Base-by-base conservation (phyloP, 2,113 vertebrate genomes). In the Raja brachyura region DNA sequence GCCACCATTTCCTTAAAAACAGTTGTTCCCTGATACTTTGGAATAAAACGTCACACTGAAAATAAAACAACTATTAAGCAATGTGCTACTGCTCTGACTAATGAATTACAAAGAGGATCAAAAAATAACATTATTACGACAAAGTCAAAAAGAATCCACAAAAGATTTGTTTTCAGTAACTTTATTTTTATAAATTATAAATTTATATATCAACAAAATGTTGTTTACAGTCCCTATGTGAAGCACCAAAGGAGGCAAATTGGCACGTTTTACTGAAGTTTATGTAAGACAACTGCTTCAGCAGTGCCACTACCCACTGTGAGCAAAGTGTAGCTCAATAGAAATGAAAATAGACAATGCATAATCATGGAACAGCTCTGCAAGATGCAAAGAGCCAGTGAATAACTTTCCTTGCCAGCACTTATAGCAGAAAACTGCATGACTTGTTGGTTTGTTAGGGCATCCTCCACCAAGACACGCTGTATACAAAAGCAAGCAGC, bases 1-100 rank as follows among this genome's bases (percentile, higher is more conserved):
- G 98, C 98, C 97, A 96, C 94, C 95, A 95, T 97, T 97, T 96
- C 98, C 98, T 97, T 95, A 95, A 95, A 96, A 96, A 97, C 94
- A 96, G 96, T 95, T 95, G 96, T 95, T 95, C 95, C 94, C 96
- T 96, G 95, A 96, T 97, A 97, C 96, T 96, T 97, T 95, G 95
- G 94, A 95, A 95, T 96, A 95, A 73, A 96, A 96, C 96, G 95
- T 93, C 93, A 93, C 93, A 96, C 96, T 96, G 20, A 54, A 70
- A 92, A 70, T 73, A 92, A 74, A 96, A 97, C 96, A 95, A 95
- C 96, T 96, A 96, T 94, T 86, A 59, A 93, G 94, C 94, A 95
- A 96, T 48, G 85, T 94, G 93, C 93, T 94, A 39, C 93, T 48
- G 28, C 66, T 33, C 3, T 54, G 18, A 39, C 54, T 92, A 73